Percentiles rank a stretch among this genome's conserved stretches.
phyloP scores from a whole-genome alignment of 64 coral and sea anemone species.

The Orbicella faveolata region DNA sequence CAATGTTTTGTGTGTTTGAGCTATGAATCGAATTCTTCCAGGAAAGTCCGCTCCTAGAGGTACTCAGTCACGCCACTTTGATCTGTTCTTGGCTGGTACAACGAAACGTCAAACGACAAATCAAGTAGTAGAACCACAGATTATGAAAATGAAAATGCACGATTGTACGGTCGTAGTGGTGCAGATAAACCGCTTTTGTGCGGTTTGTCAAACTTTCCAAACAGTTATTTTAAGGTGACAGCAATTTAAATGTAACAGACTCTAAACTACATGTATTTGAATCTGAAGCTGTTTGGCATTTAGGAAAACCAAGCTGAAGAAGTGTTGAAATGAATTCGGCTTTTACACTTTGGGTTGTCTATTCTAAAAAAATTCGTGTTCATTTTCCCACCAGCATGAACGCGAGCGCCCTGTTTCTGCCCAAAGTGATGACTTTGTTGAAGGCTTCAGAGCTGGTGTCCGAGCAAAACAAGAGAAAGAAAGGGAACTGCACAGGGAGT shows the following conservation, averaged over 20 bases:
- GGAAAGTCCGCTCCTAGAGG: not conserved
- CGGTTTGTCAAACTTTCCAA: too few species aligned
- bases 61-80: too few species aligned
- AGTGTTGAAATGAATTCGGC: too few species aligned
- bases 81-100: too few species aligned
- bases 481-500: constrained; percentile 43
- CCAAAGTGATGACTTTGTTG: constrained; percentile 55
- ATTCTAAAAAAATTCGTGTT: not conserved
- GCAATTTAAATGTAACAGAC: not conserved
- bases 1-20: not conserved
- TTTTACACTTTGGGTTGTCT: not conserved
- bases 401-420: constrained; percentile 58
- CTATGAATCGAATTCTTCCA: not conserved
- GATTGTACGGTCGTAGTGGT: too few species aligned
- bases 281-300: too few species aligned
- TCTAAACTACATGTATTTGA: too few species aligned
- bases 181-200: too few species aligned
- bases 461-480: constrained; percentile 54
- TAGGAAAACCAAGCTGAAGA: not conserved
- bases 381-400: constrained; percentile 14
- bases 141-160: too few species aligned
- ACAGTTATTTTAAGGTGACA: not conserved
- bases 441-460: constrained; percentile 63
- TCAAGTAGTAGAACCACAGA: too few species aligned
- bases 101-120: too few species aligned